Percentiles rank a stretch among this genome's conserved stretches.
Conservation (phyloP, 2,888 invertebrate genomes). For the Pollenia griseotomentosa region DNA sequence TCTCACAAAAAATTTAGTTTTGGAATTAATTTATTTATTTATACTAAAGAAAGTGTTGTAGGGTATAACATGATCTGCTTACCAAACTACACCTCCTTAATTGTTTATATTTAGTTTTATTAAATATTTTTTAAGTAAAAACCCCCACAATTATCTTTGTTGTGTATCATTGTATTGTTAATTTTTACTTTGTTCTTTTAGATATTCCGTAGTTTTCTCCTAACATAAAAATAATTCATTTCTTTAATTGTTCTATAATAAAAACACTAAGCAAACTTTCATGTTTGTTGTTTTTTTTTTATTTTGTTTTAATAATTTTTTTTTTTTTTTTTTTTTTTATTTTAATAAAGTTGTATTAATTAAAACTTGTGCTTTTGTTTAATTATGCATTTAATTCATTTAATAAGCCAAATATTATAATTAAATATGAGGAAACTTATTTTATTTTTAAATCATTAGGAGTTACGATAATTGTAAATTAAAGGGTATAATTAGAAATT, state of each 20-base stretch:
- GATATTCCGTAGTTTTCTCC: not conserved
- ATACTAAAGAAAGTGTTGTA: no score
- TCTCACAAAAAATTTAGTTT: no score
- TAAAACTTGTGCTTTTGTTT: slow-evolving; percentile 30
- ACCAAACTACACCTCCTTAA: no score
- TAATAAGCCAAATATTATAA: not conserved
- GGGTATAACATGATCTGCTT: no score
- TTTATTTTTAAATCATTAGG: not conserved
- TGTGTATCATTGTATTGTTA: slow-evolving; percentile 39
- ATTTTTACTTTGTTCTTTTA: slow-evolving; percentile 28
- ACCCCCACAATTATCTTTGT: slow-evolving; percentile 41
- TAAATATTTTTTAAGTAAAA: slow-evolving; percentile 7
- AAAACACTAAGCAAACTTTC: slow-evolving; percentile 2
- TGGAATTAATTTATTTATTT: no score
- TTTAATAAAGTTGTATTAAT: slow-evolving; percentile 47
- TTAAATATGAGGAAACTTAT: slow-evolving; percentile 25
- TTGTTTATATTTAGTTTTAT: slow-evolving; percentile 27
- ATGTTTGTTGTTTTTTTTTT: slow-evolving; percentile 9
- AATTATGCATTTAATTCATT: slow-evolving; percentile 34
- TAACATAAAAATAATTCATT: not conserved
- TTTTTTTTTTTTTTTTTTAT: not conserved
- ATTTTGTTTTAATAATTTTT: not conserved
- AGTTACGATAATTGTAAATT: not conserved
- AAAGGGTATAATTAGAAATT: no score
- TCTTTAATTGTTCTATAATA: slow-evolving; percentile 33